Evolutionary conservation across 2,113 vertebrate species (phyloP).

Genomic region (Clarias batrachus): DNA sequence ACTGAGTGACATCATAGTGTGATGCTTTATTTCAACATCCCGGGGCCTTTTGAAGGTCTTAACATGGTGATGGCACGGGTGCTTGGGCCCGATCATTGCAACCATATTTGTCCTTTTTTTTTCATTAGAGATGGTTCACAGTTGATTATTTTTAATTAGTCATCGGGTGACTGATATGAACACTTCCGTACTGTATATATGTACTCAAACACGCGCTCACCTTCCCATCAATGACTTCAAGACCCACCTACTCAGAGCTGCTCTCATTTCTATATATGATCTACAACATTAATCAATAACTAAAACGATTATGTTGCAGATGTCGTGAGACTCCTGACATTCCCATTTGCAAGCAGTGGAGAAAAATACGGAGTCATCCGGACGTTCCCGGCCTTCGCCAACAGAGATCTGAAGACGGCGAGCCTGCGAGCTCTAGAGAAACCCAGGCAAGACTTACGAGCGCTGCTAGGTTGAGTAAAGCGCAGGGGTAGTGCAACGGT

Average conservation of each 20-base stretch:
- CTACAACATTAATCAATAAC: background rate
- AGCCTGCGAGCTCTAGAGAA: constrained; percentile 73
- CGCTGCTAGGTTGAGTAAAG: background rate
- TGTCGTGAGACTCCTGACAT: constrained; percentile 74
- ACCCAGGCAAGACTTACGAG: constrained; percentile 74
- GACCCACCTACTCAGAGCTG: background rate
- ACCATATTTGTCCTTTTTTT: too few relatives aligned
- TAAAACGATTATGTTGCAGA: constrained; percentile 67
- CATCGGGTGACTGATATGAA: background rate
- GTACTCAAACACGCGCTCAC: background rate
- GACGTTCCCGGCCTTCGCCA: constrained; percentile 78
- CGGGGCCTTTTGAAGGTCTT: too few relatives aligned
- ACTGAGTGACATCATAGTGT: too few relatives aligned
- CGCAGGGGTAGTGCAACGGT: background rate
- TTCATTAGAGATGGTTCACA: background rate
- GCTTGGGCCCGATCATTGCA: too few relatives aligned
- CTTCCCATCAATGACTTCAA: background rate
- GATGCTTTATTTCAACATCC: too few relatives aligned
- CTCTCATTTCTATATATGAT: background rate
- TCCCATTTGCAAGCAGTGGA: constrained; percentile 83
- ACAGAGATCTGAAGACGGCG: constrained; percentile 77
- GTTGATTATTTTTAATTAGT: background rate
- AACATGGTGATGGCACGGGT: too few relatives aligned
- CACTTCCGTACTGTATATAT: background rate
- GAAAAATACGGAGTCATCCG: constrained; percentile 82